Conservation (phyloP, 2,797 vertebrate genomes). For the Pampus argenteus region DNA sequence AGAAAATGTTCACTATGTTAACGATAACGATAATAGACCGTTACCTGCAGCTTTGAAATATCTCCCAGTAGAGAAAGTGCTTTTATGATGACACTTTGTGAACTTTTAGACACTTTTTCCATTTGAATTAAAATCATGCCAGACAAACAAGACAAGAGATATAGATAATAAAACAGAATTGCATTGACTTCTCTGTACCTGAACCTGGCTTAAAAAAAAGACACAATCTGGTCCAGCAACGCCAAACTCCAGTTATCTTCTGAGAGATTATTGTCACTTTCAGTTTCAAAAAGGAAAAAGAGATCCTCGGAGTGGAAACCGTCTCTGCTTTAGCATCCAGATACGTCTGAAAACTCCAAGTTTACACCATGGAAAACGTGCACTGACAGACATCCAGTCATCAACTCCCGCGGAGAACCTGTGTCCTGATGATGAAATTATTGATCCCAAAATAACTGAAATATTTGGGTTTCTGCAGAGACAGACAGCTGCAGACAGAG, state of each 20-base stretch:
- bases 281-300: background rate
- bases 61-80: too few species aligned
- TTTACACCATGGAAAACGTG: background rate
- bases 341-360: background rate
- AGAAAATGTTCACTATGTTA: too few species aligned
- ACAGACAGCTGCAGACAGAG: background rate
- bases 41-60: too few species aligned
- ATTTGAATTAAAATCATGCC: too few species aligned
- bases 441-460: background rate
- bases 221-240: background rate
- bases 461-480: background rate
- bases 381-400: background rate
- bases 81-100: too few species aligned
- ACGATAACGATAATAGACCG: too few species aligned
- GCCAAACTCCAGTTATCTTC: background rate
- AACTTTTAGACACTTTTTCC: too few species aligned
- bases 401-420: background rate
- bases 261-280: background rate
- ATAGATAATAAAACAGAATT: too few species aligned
- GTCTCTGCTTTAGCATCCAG: background rate
- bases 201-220: background rate
- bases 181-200: constrained; percentile 4
- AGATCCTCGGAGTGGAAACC: background rate
- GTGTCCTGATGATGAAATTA: background rate
- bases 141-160: too few species aligned